Evolutionary conservation across 2,797 vertebrate genomes (phyloP), one percentile per base, ranked within the genome.

Genomic region (Tolypeutes matacus): DNA sequence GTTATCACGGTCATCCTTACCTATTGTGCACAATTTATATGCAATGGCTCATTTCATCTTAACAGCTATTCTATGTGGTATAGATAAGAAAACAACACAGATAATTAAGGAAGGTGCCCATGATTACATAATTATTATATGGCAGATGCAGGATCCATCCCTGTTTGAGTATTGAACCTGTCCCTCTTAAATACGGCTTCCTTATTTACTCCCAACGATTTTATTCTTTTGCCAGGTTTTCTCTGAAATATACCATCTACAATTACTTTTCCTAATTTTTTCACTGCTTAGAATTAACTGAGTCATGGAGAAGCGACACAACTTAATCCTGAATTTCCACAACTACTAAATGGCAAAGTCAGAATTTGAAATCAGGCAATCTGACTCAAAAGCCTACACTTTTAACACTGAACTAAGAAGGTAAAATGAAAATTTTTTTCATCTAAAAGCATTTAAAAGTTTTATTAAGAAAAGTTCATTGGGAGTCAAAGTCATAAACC

Each of bases 351-450:
- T 46, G 4, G 2, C 18, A 70, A 17, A 82, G 13, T 12, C 31
- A 58, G n/a, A 87, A 93, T 60, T n/a, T 75, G 65, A 93, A 88
- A 15, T 73, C 49, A 70, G 14, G 1, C 25, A n/a, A 70, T 77
- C 10, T 86, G 64, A 85, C 7, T 53, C 29, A 3, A 58, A 87
- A 91, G 1, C 1, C n/a, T 92, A 56, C 3, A 42, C 5, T 69
- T 94, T 93, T 69, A 82, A 90, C 42, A 64, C n/a, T 56, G 77
- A 84, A 3, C 36, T 46, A 85, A 80, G 78, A 27, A 81, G 4
- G 20, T 56, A 70, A 67, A 81, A 82, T 46, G 58, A 62, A 3
- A 75, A n/a, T 60, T 29, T 20, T 69, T 31, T 69, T 12, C 31
- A 76, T 64, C 23, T 70, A 6, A 64, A 70, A 53, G 39, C 5